A percentile compares a stretch with the other conserved stretches of the same genome.
These are phyloP conservation scores for Panthera leo DNA, from an alignment of 2,113 vertebrate genomes.

Conservation along the genomic window DNA sequence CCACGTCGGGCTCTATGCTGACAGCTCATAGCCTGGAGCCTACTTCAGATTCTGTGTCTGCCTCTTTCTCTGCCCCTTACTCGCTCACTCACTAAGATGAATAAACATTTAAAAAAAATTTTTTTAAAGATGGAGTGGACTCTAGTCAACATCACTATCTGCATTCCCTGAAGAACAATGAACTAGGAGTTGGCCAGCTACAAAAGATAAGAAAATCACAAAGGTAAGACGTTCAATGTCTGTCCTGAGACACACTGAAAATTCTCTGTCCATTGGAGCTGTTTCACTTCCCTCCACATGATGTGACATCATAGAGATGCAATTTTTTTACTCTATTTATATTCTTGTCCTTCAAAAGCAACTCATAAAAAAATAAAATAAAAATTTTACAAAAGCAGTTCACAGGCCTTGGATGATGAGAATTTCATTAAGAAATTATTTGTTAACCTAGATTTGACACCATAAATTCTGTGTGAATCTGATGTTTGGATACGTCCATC, in stretches of 20 bases:
- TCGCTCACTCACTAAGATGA: no score
- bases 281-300: not conserved
- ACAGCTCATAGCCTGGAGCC: no score
- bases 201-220: slow-evolving; percentile 35
- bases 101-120: no score
- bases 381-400: not conserved
- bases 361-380: slow-evolving; percentile 26
- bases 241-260: not conserved
- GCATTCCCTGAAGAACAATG: not conserved
- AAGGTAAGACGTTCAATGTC: not conserved
- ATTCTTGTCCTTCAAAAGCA: not conserved
- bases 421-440: not conserved
- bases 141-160: not conserved
- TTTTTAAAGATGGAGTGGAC: not conserved
- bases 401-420: not conserved
- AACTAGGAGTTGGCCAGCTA: not conserved
- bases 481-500: not conserved
- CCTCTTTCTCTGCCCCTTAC: no score
- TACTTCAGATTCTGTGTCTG: no score
- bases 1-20: no score
- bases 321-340: not conserved
- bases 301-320: not conserved
- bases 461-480: not conserved
- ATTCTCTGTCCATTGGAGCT: not conserved
- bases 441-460: not conserved